Percentiles rank a stretch among this genome's conserved stretches.
phyloP scores from a whole-genome alignment of 2,113 vertebrate genomes.

The Catagonus wagneri region DNA sequence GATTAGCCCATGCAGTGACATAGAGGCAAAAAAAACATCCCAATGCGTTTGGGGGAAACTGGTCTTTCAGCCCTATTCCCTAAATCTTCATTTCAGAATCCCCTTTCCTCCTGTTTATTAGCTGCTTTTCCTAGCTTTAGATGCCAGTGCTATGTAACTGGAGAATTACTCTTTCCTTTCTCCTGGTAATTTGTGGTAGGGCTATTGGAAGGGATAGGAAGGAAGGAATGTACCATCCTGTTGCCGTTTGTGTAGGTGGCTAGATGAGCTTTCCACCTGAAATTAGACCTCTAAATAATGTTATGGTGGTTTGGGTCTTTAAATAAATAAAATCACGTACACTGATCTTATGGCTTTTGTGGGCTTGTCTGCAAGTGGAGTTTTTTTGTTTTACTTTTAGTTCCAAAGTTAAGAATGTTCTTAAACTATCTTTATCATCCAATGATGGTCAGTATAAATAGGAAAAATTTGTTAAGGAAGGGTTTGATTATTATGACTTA shows the following conservation, averaged over 20 bases:
- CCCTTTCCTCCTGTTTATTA: background rate
- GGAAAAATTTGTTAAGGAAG: background rate
- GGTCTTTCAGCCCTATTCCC: background rate
- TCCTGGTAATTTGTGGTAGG: background rate
- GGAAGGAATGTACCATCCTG: background rate
- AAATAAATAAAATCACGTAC: conserved; percentile 21
- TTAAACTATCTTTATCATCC: conserved; percentile 14
- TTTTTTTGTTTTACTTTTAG: background rate
- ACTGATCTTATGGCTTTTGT: conserved; percentile 4
- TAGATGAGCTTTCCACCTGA: background rate
- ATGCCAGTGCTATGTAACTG: background rate
- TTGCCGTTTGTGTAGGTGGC: background rate
- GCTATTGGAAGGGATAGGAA: background rate
- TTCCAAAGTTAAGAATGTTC: conserved; percentile 40
- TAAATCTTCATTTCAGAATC: conserved; percentile 12
- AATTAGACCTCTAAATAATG: background rate
- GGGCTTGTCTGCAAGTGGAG: background rate
- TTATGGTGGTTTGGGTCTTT: background rate
- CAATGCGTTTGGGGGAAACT: conserved; percentile 23
- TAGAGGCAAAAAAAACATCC: background rate
- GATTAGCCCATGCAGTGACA: background rate
- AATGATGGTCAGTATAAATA: background rate
- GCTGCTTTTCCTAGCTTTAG: background rate
- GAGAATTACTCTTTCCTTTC: background rate
- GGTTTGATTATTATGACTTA: conserved; percentile 42